These are phyloP conservation scores for Ceyx erithaca DNA, from an alignment of 2,797 vertebrate genomes.

Conservation along the genomic window DNA sequence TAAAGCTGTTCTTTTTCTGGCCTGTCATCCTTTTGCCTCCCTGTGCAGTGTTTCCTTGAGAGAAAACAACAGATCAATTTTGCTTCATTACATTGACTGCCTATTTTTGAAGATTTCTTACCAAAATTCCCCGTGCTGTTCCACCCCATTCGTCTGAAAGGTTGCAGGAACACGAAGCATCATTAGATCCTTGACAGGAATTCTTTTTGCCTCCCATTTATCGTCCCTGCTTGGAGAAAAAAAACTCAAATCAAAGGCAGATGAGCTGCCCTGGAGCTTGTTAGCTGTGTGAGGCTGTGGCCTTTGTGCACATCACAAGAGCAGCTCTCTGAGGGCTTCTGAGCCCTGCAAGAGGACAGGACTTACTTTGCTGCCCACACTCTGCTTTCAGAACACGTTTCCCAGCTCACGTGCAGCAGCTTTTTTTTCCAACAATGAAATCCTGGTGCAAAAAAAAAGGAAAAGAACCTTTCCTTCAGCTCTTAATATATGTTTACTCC, in stretches of 20 bases:
- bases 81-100: neutral
- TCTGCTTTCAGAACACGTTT: neutral
- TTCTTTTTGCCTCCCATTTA: constrained; percentile 10
- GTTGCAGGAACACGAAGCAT: constrained; percentile 29
- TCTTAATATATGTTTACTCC: neutral
- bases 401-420: neutral
- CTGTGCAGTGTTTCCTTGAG: neutral
- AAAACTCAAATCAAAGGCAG: constrained; percentile 31
- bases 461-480: neutral
- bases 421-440: neutral
- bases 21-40: neutral
- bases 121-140: neutral
- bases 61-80: constrained; percentile 44
- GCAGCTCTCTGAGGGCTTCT: neutral
- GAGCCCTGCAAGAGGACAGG: neutral
- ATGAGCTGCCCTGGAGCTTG: constrained; percentile 30
- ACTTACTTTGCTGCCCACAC: neutral
- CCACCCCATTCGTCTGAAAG: constrained; percentile 9
- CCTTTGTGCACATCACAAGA: neutral
- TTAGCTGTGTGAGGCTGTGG: neutral
- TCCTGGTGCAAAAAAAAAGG: neutral
- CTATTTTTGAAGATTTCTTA: constrained; percentile 8
- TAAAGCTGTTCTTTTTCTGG: neutral
- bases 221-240: neutral
- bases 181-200: constrained; percentile 2